Conservation (phyloP, 2,797 vertebrate genomes). For the Myotis planiceps region DNA sequence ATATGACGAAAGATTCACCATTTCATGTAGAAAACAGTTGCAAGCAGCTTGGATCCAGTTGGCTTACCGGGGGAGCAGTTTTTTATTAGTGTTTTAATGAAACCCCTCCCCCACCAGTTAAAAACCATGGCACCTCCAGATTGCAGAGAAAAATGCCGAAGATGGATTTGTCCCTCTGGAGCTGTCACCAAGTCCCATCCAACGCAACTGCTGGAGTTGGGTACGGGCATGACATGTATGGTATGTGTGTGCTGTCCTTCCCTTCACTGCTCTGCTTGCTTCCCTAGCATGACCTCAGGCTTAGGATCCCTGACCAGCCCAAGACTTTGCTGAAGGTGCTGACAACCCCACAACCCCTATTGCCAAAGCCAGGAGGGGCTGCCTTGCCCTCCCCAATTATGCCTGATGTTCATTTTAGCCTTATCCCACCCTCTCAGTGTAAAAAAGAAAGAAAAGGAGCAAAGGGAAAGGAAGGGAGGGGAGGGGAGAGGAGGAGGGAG, state of each 20-base stretch:
- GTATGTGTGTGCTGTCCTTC: background rate
- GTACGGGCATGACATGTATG: rapidly evolving
- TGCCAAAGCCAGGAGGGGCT: background rate
- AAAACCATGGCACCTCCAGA: background rate
- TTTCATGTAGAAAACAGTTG: slow-evolving; percentile 63
- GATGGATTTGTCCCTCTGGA: too few species aligned
- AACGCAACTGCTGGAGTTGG: rapidly evolving
- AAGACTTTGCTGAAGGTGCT: background rate
- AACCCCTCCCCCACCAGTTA: background rate
- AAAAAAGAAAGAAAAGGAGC: background rate
- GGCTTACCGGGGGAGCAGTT: rapidly evolving
- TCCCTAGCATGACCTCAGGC: background rate
- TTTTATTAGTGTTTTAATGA: background rate
- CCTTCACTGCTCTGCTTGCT: background rate
- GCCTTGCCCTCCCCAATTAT: background rate
- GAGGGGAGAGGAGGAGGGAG: rapidly evolving
- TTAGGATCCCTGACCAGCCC: too few species aligned
- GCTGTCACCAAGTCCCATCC: background rate
- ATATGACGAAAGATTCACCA: slow-evolving; percentile 78
- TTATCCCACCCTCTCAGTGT: background rate
- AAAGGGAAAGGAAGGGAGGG: too few species aligned
- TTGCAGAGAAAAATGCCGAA: background rate
- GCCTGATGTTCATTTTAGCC: background rate
- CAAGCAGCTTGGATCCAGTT: background rate
- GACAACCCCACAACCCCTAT: background rate